Conservation (phyloP, 2,888 invertebrate genomes). For the Ecdyonurus torrentis region DNA sequence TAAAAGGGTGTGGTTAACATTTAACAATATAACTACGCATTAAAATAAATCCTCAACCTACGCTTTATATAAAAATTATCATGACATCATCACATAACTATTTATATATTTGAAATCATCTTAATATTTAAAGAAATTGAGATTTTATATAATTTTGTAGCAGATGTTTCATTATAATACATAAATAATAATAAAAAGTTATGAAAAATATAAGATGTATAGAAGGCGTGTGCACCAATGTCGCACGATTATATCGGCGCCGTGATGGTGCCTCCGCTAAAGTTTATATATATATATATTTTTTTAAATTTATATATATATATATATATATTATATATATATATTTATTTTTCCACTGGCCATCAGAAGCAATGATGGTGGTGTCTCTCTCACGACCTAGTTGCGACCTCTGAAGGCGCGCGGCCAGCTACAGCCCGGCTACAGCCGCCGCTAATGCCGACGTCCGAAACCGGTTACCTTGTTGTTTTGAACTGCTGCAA, state of each 20-base stretch:
- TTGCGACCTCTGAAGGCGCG: conserved; percentile 2
- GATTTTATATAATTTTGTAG: neutral
- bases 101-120: neutral
- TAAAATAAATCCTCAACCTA: neutral
- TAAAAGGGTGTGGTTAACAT: neutral
- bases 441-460: neutral
- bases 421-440: neutral
- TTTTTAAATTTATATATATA: too few species aligned
- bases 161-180: neutral
- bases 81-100: neutral
- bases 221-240: neutral
- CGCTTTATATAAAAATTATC: neutral
- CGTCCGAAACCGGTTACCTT: neutral
- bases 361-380: neutral
- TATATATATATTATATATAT: too few species aligned
- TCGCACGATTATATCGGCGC: neutral
- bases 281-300: too few species aligned
- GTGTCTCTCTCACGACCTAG: conserved; percentile 4
- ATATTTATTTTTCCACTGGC: neutral
- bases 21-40: neutral
- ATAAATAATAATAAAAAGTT: too few species aligned
- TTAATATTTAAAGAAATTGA: neutral
- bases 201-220: neutral
- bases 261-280: neutral
- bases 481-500: neutral